Percentiles rank a stretch among this genome's conserved stretches.
These are phyloP conservation scores for Varanus komodoensis DNA, from an alignment of 2,113 vertebrate genomes.

Conservation along the genomic window DNA sequence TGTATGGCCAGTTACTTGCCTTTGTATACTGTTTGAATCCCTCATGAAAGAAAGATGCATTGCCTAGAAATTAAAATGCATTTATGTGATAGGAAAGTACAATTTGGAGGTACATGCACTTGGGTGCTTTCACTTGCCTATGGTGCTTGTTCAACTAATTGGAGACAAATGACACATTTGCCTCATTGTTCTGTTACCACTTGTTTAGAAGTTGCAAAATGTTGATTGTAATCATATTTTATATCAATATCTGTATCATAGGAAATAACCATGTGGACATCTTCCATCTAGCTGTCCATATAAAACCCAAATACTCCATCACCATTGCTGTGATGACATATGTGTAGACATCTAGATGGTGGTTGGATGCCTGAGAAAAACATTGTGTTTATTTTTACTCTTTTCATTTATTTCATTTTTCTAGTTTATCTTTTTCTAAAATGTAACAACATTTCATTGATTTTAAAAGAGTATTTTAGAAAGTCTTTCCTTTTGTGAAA, in stretches of 20 bases:
- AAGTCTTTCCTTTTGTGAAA: not conserved
- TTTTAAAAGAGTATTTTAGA: not conserved
- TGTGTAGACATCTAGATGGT: not conserved
- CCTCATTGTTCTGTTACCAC: not conserved
- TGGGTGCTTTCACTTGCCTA: not conserved
- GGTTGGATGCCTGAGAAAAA: not conserved
- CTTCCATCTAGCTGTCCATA: too few species aligned
- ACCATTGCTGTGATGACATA: not conserved
- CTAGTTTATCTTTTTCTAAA: not conserved
- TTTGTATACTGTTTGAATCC: too few species aligned
- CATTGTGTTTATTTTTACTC: not conserved
- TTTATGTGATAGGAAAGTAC: too few species aligned
- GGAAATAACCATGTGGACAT: too few species aligned
- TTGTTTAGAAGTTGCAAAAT: not conserved
- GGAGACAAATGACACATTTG: not conserved
- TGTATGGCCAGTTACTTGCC: too few species aligned
- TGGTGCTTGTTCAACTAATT: not conserved
- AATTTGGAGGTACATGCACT: too few species aligned
- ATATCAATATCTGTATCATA: not conserved
- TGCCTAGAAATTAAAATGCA: too few species aligned
- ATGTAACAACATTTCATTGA: constrained; percentile 9
- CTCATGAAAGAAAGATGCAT: too few species aligned
- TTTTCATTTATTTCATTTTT: not conserved
- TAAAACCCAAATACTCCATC: too few species aligned
- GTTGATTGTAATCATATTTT: not conserved